A percentile compares a stretch with the other conserved stretches of the same genome.
phyloP scores from a whole-genome alignment of 2,888 invertebrate genomes.

The Melanotus villosus region DNA sequence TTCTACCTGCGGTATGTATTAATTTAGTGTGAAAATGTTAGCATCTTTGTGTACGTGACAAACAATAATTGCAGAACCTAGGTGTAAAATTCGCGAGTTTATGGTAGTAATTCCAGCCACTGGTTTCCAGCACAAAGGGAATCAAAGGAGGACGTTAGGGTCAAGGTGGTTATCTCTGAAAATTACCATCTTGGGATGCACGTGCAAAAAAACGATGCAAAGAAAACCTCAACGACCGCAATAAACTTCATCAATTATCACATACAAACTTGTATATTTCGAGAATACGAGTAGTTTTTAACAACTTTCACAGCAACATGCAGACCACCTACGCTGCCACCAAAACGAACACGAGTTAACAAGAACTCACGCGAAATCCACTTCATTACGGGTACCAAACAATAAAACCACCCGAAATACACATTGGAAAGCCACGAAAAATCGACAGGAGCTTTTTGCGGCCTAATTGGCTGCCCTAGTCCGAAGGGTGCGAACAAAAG shows the following conservation, averaged over 20 bases:
- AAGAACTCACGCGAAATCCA: slow-evolving; percentile 47
- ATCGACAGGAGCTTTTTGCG: slow-evolving; percentile 28
- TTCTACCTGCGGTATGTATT: too few relatives aligned
- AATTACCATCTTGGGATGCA: slow-evolving; percentile 25
- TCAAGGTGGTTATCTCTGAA: slow-evolving; percentile 24
- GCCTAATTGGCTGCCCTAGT: slow-evolving; percentile 3
- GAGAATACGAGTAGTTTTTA: slow-evolving; percentile 22
- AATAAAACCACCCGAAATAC: slow-evolving; percentile 50
- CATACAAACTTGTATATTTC: slow-evolving; percentile 20
- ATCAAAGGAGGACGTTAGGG: slow-evolving; percentile 5
- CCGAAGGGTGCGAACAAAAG: slow-evolving; percentile 31
- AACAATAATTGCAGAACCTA: background rate
- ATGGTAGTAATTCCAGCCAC: slow-evolving; percentile 21
- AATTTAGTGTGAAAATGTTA: too few relatives aligned
- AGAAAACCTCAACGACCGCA: background rate
- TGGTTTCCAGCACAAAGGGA: slow-evolving; percentile 20
- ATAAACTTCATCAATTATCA: slow-evolving; percentile 29
- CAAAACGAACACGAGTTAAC: slow-evolving; percentile 48
- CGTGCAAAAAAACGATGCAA: slow-evolving; percentile 7
- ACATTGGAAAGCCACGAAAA: slow-evolving; percentile 46
- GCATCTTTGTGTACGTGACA: too few relatives aligned
- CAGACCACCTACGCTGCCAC: slow-evolving; percentile 47
- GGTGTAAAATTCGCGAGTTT: slow-evolving; percentile 28
- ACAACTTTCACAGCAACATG: slow-evolving; percentile 33
- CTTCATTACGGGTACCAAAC: slow-evolving; percentile 40